These are phyloP conservation scores for Merluccius polli DNA, from an alignment of 2,797 vertebrate species.

Conservation along the genomic window DNA sequence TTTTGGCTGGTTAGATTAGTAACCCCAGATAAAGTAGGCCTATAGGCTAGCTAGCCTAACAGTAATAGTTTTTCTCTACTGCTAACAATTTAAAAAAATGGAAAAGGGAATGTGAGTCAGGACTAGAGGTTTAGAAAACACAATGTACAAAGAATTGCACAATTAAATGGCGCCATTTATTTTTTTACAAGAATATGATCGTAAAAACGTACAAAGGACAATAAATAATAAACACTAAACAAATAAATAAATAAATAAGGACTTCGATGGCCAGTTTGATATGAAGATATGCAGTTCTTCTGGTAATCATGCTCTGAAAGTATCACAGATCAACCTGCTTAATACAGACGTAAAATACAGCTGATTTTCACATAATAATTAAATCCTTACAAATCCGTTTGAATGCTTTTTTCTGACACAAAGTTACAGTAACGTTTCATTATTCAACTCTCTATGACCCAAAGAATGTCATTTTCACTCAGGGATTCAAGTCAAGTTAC, in stretches of 20 bases:
- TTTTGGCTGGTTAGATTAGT: background rate
- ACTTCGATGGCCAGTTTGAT: background rate
- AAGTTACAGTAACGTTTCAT: background rate
- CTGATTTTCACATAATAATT: background rate
- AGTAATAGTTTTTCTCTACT: background rate
- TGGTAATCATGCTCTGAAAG: background rate
- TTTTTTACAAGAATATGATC: background rate
- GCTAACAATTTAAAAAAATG: background rate
- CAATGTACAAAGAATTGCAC: background rate
- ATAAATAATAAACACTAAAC: no score
- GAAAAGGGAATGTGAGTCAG: background rate
- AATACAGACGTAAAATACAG: background rate
- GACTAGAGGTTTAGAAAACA: background rate
- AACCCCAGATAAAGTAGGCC: background rate
- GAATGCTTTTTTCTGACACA: background rate
- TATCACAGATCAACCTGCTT: background rate
- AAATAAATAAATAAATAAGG: background rate
- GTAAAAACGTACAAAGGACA: background rate
- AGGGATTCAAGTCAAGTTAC: background rate
- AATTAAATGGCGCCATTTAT: background rate
- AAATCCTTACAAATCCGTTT: background rate
- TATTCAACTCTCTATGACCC: background rate
- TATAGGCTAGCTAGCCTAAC: background rate
- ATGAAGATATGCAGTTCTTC: background rate
- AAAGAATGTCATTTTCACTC: background rate